These are phyloP conservation scores for Tragelaphus buxtoni DNA, from an alignment of 2,113 vertebrate genomes.

Conservation along the genomic window DNA sequence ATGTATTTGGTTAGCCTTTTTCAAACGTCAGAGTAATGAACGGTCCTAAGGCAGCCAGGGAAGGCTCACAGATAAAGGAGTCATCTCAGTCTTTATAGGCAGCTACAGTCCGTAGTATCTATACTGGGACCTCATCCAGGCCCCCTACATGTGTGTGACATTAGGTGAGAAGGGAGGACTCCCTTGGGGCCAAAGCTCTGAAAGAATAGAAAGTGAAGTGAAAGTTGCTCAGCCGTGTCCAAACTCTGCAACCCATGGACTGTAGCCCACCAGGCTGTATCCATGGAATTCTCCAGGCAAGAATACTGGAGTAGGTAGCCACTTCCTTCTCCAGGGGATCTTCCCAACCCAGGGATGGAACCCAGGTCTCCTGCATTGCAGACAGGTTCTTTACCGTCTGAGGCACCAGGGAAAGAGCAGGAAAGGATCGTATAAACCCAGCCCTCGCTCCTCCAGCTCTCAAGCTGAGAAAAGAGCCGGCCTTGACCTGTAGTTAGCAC, in stretches of 20 bases:
- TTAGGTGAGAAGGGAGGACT: background rate
- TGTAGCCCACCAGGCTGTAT: background rate
- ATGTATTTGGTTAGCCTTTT: slow-evolving; percentile 61
- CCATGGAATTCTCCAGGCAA: background rate
- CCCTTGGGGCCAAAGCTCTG: background rate
- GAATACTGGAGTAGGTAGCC: background rate
- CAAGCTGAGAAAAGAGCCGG: background rate
- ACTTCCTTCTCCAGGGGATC: background rate
- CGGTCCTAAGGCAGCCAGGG: background rate
- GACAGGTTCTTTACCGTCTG: background rate
- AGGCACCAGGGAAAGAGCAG: background rate
- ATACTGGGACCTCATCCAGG: background rate
- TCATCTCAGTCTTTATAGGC: background rate
- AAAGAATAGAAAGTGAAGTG: background rate
- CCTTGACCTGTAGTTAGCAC: background rate
- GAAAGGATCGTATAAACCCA: background rate
- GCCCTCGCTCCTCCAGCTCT: background rate
- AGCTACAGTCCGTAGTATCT: background rate
- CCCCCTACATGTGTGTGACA: background rate
- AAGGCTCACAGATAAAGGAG: background rate
- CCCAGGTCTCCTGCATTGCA: background rate
- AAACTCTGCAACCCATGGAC: background rate
- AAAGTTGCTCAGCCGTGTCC: background rate
- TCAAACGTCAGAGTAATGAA: slow-evolving; percentile 7
- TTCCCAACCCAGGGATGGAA: background rate